These are phyloP conservation scores for Ephestia elutella DNA, from an alignment of 1,140 invertebrate species.

Conservation along the genomic window DNA sequence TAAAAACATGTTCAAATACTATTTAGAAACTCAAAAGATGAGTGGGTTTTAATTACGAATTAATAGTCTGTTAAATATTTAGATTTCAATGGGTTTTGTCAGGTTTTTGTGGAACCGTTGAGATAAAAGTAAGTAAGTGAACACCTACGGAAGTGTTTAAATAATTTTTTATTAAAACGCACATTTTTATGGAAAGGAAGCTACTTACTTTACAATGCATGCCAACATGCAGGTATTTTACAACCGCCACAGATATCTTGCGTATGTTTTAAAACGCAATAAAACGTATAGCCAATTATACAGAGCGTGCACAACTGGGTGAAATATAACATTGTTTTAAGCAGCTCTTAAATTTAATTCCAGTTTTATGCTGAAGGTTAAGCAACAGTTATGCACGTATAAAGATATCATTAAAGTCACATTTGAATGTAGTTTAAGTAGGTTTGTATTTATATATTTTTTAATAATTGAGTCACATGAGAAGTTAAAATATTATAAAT, in stretches of 20 bases:
- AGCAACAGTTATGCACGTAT: neutral
- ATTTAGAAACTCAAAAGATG: too few species aligned
- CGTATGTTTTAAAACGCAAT: constrained; percentile 25
- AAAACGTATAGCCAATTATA: constrained; percentile 41
- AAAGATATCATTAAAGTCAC: neutral
- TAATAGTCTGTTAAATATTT: too few species aligned
- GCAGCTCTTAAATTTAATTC: neutral
- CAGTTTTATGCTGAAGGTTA: constrained; percentile 1
- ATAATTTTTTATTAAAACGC: too few species aligned
- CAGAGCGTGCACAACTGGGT: constrained; percentile 29
- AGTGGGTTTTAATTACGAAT: too few species aligned
- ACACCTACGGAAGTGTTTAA: too few species aligned
- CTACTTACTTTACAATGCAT: neutral
- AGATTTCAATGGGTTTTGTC: too few species aligned
- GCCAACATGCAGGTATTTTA: neutral
- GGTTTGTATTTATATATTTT: too few species aligned
- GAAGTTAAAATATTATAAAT: too few species aligned
- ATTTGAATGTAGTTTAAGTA: neutral
- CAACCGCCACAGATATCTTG: constrained; percentile 16
- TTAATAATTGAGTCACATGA: too few species aligned
- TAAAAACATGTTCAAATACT: too few species aligned
- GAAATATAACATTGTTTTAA: constrained; percentile 15
- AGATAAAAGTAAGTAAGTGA: too few species aligned
- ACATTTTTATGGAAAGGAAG: neutral
- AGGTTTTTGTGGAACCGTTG: too few species aligned